Evolutionary conservation across 1,140 invertebrate genomes (phyloP), one percentile per base, ranked within the genome.

Genomic region (Sinonovacula constricta): DNA sequence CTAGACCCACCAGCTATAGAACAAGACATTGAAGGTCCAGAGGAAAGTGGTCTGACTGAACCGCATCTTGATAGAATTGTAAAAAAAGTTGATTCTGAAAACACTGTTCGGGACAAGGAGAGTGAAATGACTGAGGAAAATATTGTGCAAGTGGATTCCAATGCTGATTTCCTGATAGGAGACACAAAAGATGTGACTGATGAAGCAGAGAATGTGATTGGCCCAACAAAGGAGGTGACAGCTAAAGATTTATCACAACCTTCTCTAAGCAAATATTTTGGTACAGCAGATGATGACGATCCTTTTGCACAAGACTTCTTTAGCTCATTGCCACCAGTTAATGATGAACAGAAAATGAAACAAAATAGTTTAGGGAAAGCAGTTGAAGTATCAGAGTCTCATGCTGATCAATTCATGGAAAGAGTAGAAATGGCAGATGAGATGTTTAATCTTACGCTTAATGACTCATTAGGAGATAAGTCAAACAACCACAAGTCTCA

Each of bases 1-100:
- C 74, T 89, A 3, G 88, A 87, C 59, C 80, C 86, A 4, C 77
- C 84, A 18, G 62, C 74, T 59, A 57, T 36, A 33, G 87, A 89
- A 10, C 86, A 85, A n/a, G 77, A 83, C 31, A 67, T 77, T n/a
- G 71, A 80, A 31, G 62, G 66, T 53, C 36, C 33, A n/a, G 24
- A 34, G 45, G 14, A 22, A 24, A n/a, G 30, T 26, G 66, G 24
- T 24, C 49, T 76, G 31, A 34, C 24, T 14, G 26, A 54, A 49
- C 34, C 56, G 33, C 36, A 63, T 2, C 22, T 33, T 56, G 0
- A 36, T 24, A 51, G 2, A 5, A 36, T 49, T 53, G n/a, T n/a
- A n/a, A n/a, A n/a, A n/a, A n/a, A n/a, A n/a, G n/a, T n/a, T n/a
- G n/a, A n/a, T n/a, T n/a, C n/a, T n/a, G n/a, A n/a, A n/a, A n/a